Conservation (phyloP, 2,888 invertebrate species). For the Meloe dianella region DNA sequence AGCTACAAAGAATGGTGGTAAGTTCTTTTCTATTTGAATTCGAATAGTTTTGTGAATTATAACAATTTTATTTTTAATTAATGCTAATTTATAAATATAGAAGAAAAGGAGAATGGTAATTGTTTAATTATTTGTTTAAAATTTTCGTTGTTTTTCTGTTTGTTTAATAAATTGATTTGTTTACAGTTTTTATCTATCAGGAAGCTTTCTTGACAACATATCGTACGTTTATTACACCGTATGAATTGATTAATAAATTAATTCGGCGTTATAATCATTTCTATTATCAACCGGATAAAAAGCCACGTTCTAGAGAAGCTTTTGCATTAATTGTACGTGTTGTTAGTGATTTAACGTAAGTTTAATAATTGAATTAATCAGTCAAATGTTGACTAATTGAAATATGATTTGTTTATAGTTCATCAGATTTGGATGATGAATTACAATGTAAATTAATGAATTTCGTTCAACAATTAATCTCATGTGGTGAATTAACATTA, state of each 20-base stretch:
- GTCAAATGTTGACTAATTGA: constrained; percentile 2
- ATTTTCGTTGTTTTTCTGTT: constrained; percentile 18
- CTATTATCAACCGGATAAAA: constrained; percentile 74
- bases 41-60: neutral
- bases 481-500: constrained; percentile 88
- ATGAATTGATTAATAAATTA: constrained; percentile 84
- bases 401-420: constrained; percentile 62
- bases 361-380: constrained; percentile 45
- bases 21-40: constrained; percentile 25
- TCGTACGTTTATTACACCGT: constrained; percentile 90
- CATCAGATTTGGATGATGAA: constrained; percentile 82
- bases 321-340: constrained; percentile 93
- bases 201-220: constrained; percentile 99
- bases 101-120: constrained; percentile 57
- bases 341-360: constrained; percentile 95
- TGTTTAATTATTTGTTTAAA: neutral
- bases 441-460: constrained; percentile 86
- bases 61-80: neutral
- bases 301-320: constrained; percentile 81
- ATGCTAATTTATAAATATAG: constrained; percentile 42
- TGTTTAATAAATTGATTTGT: constrained; percentile 35
- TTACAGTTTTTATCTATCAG: constrained; percentile 87
- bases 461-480: constrained; percentile 92
- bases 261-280: constrained; percentile 80
- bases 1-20: constrained; percentile 80